These are phyloP conservation scores for Pangasius sanitwongsei DNA, from an alignment of 2,797 vertebrate genomes.

Conservation along the genomic window DNA sequence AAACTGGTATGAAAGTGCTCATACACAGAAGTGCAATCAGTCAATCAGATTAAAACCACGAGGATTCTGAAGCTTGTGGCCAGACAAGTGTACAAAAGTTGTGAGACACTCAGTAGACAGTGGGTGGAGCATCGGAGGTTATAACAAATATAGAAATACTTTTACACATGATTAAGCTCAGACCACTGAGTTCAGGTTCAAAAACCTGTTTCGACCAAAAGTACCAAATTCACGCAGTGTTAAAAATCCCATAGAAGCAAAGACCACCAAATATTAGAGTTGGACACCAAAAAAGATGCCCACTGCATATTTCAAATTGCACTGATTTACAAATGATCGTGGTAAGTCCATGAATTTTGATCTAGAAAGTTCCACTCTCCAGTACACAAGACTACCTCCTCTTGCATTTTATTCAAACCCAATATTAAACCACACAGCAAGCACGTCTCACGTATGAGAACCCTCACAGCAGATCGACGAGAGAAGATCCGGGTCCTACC, in stretches of 20 bases:
- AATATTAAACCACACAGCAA: neutral
- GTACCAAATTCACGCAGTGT: neutral
- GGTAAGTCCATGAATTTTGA: neutral
- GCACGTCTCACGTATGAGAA: neutral
- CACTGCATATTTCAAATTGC: neutral
- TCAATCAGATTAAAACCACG: neutral
- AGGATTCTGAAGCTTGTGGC: neutral
- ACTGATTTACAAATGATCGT: neutral
- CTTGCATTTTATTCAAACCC: neutral
- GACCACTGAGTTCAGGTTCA: neutral
- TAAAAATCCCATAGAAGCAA: neutral
- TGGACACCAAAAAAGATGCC: neutral
- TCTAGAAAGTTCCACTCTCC: neutral
- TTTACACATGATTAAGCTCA: neutral
- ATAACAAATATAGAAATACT: neutral
- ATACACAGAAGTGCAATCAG: neutral
- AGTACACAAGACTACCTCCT: neutral
- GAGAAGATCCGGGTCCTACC: conserved; percentile 76
- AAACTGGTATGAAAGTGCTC: neutral
- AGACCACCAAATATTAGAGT: neutral
- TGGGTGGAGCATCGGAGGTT: no score
- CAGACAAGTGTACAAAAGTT: neutral
- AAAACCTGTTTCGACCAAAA: neutral
- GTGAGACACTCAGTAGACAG: neutral
- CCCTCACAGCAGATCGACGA: neutral